A percentile compares a stretch with the other conserved stretches of the same genome.
These are phyloP conservation scores for Tupaia chinensis DNA, from an alignment of 2,113 vertebrate genomes.

Conservation along the genomic window DNA sequence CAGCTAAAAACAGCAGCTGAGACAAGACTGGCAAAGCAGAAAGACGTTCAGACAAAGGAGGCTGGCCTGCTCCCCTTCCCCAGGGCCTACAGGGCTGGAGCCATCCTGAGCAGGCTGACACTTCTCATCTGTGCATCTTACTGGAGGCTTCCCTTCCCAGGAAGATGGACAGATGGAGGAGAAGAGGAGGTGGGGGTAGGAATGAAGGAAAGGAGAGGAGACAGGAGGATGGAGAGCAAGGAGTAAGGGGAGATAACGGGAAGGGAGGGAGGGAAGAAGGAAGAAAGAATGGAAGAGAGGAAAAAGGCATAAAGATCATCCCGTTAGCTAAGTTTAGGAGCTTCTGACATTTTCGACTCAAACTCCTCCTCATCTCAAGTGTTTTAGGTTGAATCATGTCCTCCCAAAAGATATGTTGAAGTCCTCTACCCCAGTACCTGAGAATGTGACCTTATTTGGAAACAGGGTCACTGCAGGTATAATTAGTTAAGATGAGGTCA, in stretches of 20 bases:
- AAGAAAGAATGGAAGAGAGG: too few relatives aligned
- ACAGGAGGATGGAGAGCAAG: not conserved
- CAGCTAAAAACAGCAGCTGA: slow-evolving; percentile 64
- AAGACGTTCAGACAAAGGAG: slow-evolving; percentile 16
- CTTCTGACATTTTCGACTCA: not conserved
- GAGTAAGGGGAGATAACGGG: not conserved
- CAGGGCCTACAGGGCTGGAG: not conserved
- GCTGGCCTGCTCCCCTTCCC: not conserved
- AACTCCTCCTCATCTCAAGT: not conserved
- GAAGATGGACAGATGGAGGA: not conserved
- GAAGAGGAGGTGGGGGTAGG: not conserved
- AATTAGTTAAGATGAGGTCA: not conserved
- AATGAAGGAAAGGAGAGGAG: not conserved
- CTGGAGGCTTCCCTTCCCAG: not conserved
- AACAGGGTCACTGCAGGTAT: not conserved
- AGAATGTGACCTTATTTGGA: not conserved
- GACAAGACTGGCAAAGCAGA: not conserved
- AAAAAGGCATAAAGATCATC: too few relatives aligned
- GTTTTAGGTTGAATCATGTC: not conserved
- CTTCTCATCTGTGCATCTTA: not conserved
- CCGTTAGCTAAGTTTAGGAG: not conserved
- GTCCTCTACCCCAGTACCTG: not conserved
- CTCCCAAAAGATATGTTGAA: not conserved
- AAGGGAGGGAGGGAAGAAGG: too few relatives aligned
- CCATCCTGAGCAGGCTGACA: not conserved